phyloP scores from a whole-genome alignment of 2,113 vertebrate genomes.

The Anthoscopus minutus region DNA sequence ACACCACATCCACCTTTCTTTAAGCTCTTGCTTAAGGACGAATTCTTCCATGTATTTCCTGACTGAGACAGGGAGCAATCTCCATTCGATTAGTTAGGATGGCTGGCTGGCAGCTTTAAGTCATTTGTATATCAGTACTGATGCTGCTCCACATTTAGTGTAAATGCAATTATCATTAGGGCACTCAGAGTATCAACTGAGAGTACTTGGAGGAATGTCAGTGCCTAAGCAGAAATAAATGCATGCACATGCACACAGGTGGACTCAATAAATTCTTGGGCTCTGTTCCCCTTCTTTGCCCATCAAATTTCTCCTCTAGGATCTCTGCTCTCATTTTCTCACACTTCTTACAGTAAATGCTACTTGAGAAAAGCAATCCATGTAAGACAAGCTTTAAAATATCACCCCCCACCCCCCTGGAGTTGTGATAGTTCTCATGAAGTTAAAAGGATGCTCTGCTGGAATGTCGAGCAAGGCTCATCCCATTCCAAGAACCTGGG shows the following conservation, averaged over 20 bases:
- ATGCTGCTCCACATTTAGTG: constrained; percentile 8
- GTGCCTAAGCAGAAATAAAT: background rate
- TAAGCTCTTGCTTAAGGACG: background rate
- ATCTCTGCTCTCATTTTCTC: background rate
- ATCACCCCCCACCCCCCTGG: background rate
- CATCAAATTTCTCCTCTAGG: background rate
- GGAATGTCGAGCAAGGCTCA: background rate
- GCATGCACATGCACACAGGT: background rate
- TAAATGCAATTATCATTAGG: constrained; percentile 53
- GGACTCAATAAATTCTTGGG: background rate
- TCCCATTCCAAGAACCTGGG: background rate
- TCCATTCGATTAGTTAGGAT: constrained; percentile 17
- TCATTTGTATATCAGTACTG: constrained; percentile 40
- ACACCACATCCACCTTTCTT: background rate
- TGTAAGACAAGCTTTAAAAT: background rate
- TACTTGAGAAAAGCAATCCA: background rate
- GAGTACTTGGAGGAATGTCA: constrained; percentile 25
- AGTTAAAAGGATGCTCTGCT: background rate
- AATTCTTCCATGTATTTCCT: background rate
- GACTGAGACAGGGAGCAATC: background rate
- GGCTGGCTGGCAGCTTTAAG: background rate
- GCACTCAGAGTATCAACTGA: constrained; percentile 14
- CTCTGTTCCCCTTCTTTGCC: background rate
- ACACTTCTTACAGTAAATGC: background rate
- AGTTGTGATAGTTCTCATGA: background rate